Conservation (phyloP, 2,888 invertebrate species). For the Andricus curvator region DNA sequence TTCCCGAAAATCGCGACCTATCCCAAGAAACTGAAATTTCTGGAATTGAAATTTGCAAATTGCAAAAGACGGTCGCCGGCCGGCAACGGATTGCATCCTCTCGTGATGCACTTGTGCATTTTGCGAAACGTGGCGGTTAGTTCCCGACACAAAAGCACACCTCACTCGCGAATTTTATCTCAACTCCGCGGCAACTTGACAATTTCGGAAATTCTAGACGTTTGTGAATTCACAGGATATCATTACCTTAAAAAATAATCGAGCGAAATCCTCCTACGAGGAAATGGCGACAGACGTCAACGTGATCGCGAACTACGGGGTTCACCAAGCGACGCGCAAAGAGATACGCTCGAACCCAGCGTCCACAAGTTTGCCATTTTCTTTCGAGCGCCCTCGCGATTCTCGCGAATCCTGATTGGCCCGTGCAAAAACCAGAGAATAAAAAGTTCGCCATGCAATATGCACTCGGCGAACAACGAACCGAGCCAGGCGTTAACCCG, state of each 20-base stretch:
- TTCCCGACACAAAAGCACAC: constrained; percentile 23
- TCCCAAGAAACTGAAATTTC: not conserved
- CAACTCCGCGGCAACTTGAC: not conserved
- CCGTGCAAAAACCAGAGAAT: constrained; percentile 65
- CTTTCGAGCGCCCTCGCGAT: constrained; percentile 70
- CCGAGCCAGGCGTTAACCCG: constrained; percentile 55
- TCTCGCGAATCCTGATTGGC: constrained; percentile 74
- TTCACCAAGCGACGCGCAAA: constrained; percentile 90
- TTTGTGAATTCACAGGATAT: not conserved
- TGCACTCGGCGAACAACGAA: constrained; percentile 53
- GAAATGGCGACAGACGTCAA: constrained; percentile 87
- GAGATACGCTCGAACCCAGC: constrained; percentile 82
- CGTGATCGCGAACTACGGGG: constrained; percentile 84
- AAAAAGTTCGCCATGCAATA: constrained; percentile 61
- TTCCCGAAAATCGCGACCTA: not conserved
- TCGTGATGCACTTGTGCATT: constrained; percentile 64
- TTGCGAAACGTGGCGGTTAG: constrained; percentile 42
- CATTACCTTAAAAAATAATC: constrained; percentile 52
- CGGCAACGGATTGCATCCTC: constrained; percentile 63
- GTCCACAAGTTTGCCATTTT: constrained; percentile 72
- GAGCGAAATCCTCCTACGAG: constrained; percentile 70
- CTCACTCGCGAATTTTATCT: constrained; percentile 43
- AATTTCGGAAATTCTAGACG: not conserved
- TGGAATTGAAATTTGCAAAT: not conserved
- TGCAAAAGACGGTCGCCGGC: constrained; percentile 58